Evolutionary conservation across 2,113 vertebrate genomes (phyloP).

Genomic region (Corythaixoides concolor): DNA sequence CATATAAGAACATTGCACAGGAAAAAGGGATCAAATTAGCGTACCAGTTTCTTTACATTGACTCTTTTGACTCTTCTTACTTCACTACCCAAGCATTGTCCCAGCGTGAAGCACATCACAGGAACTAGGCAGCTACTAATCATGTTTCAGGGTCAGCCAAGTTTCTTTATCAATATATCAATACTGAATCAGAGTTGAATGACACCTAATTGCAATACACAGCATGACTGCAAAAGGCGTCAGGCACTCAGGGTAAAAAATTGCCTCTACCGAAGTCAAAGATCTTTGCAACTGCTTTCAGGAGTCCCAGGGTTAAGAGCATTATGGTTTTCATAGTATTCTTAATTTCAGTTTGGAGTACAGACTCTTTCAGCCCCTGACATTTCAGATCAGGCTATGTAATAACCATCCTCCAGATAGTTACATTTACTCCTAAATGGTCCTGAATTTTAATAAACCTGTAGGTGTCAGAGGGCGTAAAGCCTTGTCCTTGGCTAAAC

Average conservation of each 20-base stretch:
- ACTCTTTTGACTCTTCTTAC: not conserved
- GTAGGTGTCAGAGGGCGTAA: not conserved
- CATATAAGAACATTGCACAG: not conserved
- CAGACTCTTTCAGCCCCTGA: not conserved
- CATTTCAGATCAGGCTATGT: not conserved
- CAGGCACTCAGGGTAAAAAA: not conserved
- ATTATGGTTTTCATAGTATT: not conserved
- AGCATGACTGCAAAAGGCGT: not conserved
- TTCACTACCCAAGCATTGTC: not conserved
- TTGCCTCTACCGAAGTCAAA: not conserved
- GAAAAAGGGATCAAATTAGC: not conserved
- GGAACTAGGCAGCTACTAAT: not conserved
- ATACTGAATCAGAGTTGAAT: constrained; percentile 5
- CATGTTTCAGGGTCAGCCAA: not conserved
- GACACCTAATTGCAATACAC: not conserved
- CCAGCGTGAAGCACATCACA: not conserved
- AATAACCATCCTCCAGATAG: constrained; percentile 4
- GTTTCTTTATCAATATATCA: constrained; percentile 23
- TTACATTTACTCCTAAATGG: not conserved
- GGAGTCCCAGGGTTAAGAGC: not conserved
- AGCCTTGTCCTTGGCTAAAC: not conserved
- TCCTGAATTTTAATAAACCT: constrained; percentile 34
- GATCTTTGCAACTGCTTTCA: not conserved
- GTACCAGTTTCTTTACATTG: not conserved
- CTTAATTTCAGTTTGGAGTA: not conserved